phyloP scores from a whole-genome alignment of 1,140 invertebrate genomes.

The Berghia stephanieae region DNA sequence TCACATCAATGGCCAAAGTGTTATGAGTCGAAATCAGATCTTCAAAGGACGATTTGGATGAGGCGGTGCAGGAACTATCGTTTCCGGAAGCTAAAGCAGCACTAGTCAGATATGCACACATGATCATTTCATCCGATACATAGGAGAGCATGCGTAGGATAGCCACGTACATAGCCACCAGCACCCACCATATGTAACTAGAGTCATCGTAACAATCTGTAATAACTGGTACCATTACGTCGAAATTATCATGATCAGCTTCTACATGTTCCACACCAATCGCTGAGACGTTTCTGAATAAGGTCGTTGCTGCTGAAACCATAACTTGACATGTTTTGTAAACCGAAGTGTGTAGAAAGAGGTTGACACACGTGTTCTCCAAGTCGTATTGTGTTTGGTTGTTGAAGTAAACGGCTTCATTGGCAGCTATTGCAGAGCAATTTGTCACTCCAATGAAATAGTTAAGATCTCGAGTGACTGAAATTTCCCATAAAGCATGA shows the following conservation, averaged over 20 bases:
- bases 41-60: not conserved
- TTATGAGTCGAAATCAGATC: too few relatives aligned
- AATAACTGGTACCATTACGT: not conserved
- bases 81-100: not conserved
- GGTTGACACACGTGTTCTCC: not conserved
- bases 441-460: not conserved
- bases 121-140: not conserved
- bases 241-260: not conserved
- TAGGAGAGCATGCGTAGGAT: not conserved
- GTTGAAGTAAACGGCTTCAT: not conserved
- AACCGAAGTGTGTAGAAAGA: not conserved
- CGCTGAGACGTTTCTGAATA: not conserved
- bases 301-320: not conserved
- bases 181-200: not conserved
- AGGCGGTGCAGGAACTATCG: not conserved
- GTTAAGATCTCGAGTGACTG: not conserved
- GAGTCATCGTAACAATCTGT: not conserved
- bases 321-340: not conserved
- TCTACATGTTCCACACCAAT: not conserved
- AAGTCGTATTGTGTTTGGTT: not conserved
- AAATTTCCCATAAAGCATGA: not conserved
- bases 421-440: not conserved
- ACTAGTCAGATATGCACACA: not conserved
- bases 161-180: not conserved
- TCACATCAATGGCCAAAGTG: too few relatives aligned